Evolutionary conservation across 2,797 vertebrate species (phyloP).

Genomic region (Macrochelys suwanniensis): DNA sequence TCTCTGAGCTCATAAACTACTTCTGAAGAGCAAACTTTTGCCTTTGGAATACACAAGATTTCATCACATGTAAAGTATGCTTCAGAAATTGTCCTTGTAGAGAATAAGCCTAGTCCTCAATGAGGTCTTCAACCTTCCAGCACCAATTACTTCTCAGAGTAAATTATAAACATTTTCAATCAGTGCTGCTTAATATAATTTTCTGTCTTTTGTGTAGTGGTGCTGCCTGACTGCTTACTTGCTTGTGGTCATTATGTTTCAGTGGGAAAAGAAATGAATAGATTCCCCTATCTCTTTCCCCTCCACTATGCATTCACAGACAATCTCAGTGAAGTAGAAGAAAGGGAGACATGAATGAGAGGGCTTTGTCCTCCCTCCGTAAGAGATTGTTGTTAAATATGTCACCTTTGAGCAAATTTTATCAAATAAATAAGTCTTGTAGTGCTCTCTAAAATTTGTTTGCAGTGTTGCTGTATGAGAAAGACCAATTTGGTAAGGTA

Average conservation of each 20-base stretch:
- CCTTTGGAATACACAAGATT: not conserved
- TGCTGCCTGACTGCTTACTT: not conserved
- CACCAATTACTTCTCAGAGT: not conserved
- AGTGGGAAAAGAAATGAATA: not conserved
- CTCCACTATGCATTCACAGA: not conserved
- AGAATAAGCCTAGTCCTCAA: not conserved
- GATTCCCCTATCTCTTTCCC: not conserved
- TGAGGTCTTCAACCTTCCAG: not conserved
- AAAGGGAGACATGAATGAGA: not conserved
- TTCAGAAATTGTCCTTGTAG: not conserved
- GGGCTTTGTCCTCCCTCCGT: not conserved
- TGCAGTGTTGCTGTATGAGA: too few relatives aligned
- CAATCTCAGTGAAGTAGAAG: not conserved
- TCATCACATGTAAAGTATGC: too few relatives aligned
- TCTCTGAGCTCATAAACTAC: not conserved
- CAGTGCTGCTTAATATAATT: not conserved
- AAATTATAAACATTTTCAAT: too few relatives aligned
- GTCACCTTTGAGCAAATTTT: not conserved
- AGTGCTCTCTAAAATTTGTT: not conserved
- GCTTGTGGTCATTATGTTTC: not conserved
- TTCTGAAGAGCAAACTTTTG: not conserved
- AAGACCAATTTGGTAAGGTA: too few relatives aligned
- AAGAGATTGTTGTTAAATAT: not conserved
- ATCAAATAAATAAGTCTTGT: fast-evolving
- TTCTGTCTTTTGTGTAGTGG: not conserved